Evolutionary conservation across 2,113 vertebrate genomes (phyloP).

Genomic region (Argyrosomus japonicus): DNA sequence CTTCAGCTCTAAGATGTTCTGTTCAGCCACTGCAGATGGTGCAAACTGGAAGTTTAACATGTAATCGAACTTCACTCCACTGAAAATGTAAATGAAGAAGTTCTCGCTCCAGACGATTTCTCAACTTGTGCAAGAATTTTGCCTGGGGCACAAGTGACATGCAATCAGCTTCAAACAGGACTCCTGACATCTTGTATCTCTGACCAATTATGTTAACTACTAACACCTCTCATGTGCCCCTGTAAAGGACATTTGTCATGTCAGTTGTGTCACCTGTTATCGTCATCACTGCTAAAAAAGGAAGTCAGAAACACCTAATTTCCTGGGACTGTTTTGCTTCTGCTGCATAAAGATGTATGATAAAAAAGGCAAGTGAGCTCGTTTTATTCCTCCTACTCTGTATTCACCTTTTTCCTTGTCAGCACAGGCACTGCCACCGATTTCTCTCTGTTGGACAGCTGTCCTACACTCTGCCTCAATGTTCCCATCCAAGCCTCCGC

Average conservation of each 20-base stretch:
- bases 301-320: slow-evolving; percentile 13
- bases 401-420: slow-evolving; percentile 40
- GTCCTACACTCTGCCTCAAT: slow-evolving; percentile 39
- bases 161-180: slow-evolving; percentile 41
- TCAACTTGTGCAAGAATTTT: slow-evolving; percentile 29
- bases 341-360: not conserved
- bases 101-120: slow-evolving; percentile 11
- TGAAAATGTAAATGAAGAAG: slow-evolving; percentile 28
- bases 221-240: slow-evolving; percentile 9
- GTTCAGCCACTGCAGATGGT: slow-evolving; percentile 30
- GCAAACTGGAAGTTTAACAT: slow-evolving; percentile 26
- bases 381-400: slow-evolving; percentile 22
- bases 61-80: slow-evolving; percentile 14
- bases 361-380: slow-evolving; percentile 1
- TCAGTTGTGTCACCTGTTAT: not conserved
- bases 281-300: not conserved
- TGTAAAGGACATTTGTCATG: slow-evolving; percentile 10
- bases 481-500: slow-evolving; percentile 14
- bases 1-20: slow-evolving; percentile 31
- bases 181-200: slow-evolving; percentile 33
- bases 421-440: not conserved
- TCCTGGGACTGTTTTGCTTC: slow-evolving; percentile 4
- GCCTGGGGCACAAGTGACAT: slow-evolving; percentile 30
- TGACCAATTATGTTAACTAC: slow-evolving; percentile 33
- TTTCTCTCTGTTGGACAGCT: slow-evolving; percentile 51